Percentiles rank a stretch among this genome's conserved stretches.
These are phyloP conservation scores for Zaprionus capensis DNA, from an alignment of 1,140 invertebrate genomes.

Conservation along the genomic window DNA sequence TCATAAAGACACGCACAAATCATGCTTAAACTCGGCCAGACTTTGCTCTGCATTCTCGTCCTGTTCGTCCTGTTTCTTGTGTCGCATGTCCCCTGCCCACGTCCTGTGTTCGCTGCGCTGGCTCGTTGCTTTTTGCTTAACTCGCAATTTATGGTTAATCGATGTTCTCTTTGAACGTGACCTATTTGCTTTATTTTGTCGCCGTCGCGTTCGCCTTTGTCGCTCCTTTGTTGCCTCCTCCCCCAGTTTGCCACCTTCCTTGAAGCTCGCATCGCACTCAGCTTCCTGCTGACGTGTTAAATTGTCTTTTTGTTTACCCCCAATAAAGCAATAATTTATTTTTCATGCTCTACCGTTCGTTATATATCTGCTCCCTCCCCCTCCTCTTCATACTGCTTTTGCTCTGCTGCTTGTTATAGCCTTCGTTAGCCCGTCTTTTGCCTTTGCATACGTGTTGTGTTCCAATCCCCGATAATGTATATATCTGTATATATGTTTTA, in stretches of 20 bases:
- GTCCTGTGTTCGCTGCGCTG: conserved; percentile 19
- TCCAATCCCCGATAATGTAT: conserved; percentile 1
- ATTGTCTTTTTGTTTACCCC: conserved; percentile 82
- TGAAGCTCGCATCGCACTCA: conserved; percentile 58
- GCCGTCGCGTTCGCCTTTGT: conserved; percentile 26
- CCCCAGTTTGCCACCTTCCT: conserved; percentile 13
- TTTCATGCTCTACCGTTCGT: conserved; percentile 79
- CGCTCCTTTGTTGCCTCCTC: not conserved
- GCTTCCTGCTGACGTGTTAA: conserved; percentile 80
- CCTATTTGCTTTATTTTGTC: conserved; percentile 83
- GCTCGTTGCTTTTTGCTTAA: conserved; percentile 80
- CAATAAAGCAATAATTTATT: conserved; percentile 82
- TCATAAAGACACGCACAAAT: conserved; percentile 83
- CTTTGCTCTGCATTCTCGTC: conserved; percentile 21
- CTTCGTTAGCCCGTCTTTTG: conserved; percentile 48
- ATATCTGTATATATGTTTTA: not conserved
- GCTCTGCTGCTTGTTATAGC: not conserved
- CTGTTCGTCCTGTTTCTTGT: conserved; percentile 34
- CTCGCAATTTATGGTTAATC: conserved; percentile 84
- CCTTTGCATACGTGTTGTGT: conserved; percentile 58
- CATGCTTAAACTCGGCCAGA: conserved; percentile 68
- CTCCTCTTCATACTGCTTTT: conserved; percentile 1
- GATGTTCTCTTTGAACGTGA: conserved; percentile 84
- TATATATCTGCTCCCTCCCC: conserved; percentile 35
- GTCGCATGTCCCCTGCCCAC: conserved; percentile 54